A percentile compares a stretch with the other conserved stretches of the same genome.
These are phyloP conservation scores for Campoletis sonorensis DNA, from an alignment of 1,140 invertebrate genomes.

Conservation along the genomic window DNA sequence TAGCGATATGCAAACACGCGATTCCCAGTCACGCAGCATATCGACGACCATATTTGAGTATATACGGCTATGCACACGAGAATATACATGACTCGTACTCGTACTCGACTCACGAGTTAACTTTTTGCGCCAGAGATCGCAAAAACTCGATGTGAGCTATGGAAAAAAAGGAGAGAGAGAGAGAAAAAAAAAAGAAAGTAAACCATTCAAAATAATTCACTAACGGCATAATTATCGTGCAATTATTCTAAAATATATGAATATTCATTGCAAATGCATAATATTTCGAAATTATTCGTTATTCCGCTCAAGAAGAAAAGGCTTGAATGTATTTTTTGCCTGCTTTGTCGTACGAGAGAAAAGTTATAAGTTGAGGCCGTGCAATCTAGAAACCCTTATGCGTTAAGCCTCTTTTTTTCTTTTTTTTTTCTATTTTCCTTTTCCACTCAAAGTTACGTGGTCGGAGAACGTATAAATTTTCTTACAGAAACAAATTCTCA, in stretches of 20 bases:
- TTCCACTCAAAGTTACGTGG: too few relatives aligned
- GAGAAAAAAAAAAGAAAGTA: conserved; percentile 12
- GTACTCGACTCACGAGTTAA: neutral
- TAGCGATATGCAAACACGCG: conserved; percentile 9
- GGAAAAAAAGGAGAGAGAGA: conserved; percentile 5
- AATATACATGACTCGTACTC: neutral
- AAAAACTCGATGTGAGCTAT: conserved; percentile 10
- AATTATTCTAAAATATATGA: neutral
- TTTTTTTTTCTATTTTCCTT: too few relatives aligned
- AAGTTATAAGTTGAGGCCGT: too few relatives aligned
- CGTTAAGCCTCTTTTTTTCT: too few relatives aligned
- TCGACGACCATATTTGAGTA: conserved; percentile 5
- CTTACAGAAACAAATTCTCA: too few relatives aligned
- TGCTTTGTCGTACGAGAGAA: too few relatives aligned
- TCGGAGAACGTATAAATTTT: too few relatives aligned
- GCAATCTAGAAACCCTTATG: too few relatives aligned
- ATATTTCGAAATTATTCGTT: neutral
- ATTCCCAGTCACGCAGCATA: conserved; percentile 18
- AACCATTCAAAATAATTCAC: conserved; percentile 26
- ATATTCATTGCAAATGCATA: conserved; percentile 11
- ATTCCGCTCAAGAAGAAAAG: neutral
- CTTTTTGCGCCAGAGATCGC: conserved; percentile 15
- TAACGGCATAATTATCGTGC: conserved; percentile 10
- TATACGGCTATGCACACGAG: neutral
- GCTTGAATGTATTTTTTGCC: too few relatives aligned